These are phyloP conservation scores for Euleptes europaea DNA, from an alignment of 2,113 vertebrate genomes.

Conservation along the genomic window DNA sequence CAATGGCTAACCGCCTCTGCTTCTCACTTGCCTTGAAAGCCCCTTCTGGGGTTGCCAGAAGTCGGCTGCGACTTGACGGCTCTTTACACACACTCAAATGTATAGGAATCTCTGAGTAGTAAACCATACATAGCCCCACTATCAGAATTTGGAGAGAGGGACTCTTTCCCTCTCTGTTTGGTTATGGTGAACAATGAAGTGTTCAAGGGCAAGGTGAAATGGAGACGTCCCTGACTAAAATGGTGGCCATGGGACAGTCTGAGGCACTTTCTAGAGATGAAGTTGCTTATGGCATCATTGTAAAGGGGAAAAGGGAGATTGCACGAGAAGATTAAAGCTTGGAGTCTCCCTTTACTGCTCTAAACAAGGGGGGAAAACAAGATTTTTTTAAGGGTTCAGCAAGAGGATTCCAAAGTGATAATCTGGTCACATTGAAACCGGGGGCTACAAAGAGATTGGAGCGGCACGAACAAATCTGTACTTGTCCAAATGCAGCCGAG, in stretches of 20 bases:
- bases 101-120: too few relatives aligned
- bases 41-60: too few relatives aligned
- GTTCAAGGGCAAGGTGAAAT: not conserved
- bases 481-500: slow-evolving; percentile 4
- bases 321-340: not conserved
- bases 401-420: not conserved
- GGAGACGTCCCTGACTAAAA: not conserved
- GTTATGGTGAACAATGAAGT: not conserved
- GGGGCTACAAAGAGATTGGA: slow-evolving; percentile 35
- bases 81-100: too few relatives aligned
- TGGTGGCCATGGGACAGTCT: not conserved
- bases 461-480: slow-evolving; percentile 25
- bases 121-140: too few relatives aligned
- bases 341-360: too few relatives aligned
- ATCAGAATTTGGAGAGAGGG: too few relatives aligned
- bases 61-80: too few relatives aligned
- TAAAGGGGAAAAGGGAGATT: not conserved
- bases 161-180: not conserved
- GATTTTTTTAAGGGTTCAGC: not conserved
- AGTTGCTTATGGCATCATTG: not conserved
- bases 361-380: too few relatives aligned
- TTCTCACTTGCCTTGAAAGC: too few relatives aligned
- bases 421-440: slow-evolving; percentile 38
- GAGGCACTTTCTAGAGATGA: not conserved
- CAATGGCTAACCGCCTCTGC: too few relatives aligned